Percentiles rank a stretch among this genome's conserved stretches.
phyloP scores from a whole-genome alignment of 2,797 vertebrate species.

The Decapterus maruadsi region DNA sequence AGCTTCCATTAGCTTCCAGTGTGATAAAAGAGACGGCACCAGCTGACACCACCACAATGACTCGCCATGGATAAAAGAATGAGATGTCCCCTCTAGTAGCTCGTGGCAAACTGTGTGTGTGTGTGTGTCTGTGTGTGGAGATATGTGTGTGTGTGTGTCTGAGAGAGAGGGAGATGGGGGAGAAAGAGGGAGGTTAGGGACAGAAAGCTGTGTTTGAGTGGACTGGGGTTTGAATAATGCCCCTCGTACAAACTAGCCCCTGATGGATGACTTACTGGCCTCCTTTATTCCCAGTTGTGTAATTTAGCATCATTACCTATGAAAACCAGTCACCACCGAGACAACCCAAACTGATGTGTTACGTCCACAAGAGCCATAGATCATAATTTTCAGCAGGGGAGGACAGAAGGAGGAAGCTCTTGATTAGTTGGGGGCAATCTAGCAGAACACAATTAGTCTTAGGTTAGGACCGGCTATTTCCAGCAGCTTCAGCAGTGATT shows the following conservation, averaged over 20 bases:
- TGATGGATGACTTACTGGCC: constrained; percentile 76
- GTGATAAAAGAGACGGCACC: constrained; percentile 84
- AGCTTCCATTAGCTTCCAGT: constrained; percentile 85
- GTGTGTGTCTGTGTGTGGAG: constrained; percentile 20
- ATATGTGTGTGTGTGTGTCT: too few relatives aligned
- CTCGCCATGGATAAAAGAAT: constrained; percentile 80
- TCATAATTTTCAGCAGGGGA: constrained; percentile 70
- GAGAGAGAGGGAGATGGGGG: not conserved
- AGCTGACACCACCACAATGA: constrained; percentile 84
- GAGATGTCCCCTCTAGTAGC: constrained; percentile 80
- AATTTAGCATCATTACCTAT: constrained; percentile 82
- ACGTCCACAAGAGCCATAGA: constrained; percentile 54
- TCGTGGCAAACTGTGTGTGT: constrained; percentile 66
- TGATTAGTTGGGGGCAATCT: constrained; percentile 67
- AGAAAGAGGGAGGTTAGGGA: constrained; percentile 47
- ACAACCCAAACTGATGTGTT: constrained; percentile 67
- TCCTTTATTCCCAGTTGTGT: constrained; percentile 75
- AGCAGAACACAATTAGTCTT: constrained; percentile 66
- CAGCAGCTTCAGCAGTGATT: constrained; percentile 37
- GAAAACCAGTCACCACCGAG: constrained; percentile 71
- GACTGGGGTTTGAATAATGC: constrained; percentile 71
- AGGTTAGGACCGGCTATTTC: constrained; percentile 30
- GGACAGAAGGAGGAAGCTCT: constrained; percentile 68
- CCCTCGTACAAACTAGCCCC: constrained; percentile 65
- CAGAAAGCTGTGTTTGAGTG: constrained; percentile 63